phyloP scores from a whole-genome alignment of 2,113 vertebrate genomes.

The Carollia perspicillata region DNA sequence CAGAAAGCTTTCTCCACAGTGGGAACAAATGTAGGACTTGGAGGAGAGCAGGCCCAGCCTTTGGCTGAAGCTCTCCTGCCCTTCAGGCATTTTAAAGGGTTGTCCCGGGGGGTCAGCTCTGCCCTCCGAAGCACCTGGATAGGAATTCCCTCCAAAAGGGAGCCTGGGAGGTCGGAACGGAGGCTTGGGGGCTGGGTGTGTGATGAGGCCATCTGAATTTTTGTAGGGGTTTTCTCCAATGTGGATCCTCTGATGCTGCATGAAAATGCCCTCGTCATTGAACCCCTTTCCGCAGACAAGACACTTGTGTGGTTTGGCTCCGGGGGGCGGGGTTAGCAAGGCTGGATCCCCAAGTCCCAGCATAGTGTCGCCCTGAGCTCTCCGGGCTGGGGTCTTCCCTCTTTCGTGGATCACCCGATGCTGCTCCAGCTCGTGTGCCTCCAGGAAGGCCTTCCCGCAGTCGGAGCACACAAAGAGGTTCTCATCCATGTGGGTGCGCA shows the following conservation, averaged over 20 bases:
- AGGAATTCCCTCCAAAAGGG: constrained; percentile 69
- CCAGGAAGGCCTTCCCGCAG: constrained; percentile 86
- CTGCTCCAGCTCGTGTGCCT: constrained; percentile 76
- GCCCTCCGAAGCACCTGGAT: constrained; percentile 54
- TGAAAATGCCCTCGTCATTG: constrained; percentile 70
- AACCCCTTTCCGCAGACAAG: constrained; percentile 75
- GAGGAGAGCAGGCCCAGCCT: constrained; percentile 66
- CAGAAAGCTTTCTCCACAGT: constrained; percentile 77
- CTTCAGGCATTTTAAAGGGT: constrained; percentile 69
- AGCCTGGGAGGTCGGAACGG: constrained; percentile 60
- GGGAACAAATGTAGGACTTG: constrained; percentile 74
- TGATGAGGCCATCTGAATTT: constrained; percentile 43
- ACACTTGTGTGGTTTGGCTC: constrained; percentile 76
- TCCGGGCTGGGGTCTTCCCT: constrained; percentile 66
- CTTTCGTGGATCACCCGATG: constrained; percentile 70
- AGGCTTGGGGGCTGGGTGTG: constrained; percentile 37
- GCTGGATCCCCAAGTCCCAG: constrained; percentile 61
- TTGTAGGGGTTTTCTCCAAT: constrained; percentile 75
- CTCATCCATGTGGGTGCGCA: constrained; percentile 87
- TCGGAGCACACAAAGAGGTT: constrained; percentile 85
- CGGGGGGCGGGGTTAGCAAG: constrained; percentile 57
- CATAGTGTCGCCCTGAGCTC: constrained; percentile 53
- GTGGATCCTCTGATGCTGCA: constrained; percentile 73
- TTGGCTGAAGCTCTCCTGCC: constrained; percentile 69
- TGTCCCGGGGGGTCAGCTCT: constrained; percentile 54